Evolutionary conservation across 2,113 vertebrate genomes (phyloP), one percentile per base, ranked within the genome.

Genomic region (Phainopepla nitens): DNA sequence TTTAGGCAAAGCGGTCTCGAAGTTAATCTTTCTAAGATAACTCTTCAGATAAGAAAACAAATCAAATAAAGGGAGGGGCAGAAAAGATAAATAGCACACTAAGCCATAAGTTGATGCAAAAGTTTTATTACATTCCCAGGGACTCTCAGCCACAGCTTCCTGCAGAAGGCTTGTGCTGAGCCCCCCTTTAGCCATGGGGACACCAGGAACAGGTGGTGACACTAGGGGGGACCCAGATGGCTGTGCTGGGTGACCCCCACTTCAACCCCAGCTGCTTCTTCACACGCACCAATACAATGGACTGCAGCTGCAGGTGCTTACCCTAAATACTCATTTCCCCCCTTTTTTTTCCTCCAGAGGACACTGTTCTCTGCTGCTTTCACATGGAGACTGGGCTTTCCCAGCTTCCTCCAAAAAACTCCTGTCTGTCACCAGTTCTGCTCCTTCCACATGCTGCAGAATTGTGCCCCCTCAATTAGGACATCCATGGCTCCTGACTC

Each of bases 1-100:
- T 2, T 25, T 22, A 42, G 57, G 49, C 1, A 31, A 53, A 51
- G 45, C 0, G 0, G 9, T 20, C n/a, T 21, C 17, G 5, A 19
- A 36, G 20, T 50, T 57, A 58, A 20, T 31, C 25, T 36, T 15
- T 1, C 3, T 1, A 31, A 18, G 33, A 11, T 5, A 24, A 21
- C 13, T 62, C 64, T n/a, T 11, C 42, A n/a, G 24, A 42, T 14
- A 50, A 53, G 3, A 25, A 22, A 21, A 13, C 13, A 23, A 69
- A 50, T 12, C 20, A 33, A 35, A 31, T 3, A 47, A 60, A 15
- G 2, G 1, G 9, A n/a, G 7, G 2, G 29, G 56, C 7, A 5
- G 13, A 47, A 35, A 77, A 22, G 1, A 27, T 8, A 15, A 66
- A 3, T 13, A 31, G 14, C n/a, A 33, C n/a, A 13, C 6, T n/a